Conservation (phyloP, 2,888 invertebrate species). For the Drosophila affinis region DNA sequence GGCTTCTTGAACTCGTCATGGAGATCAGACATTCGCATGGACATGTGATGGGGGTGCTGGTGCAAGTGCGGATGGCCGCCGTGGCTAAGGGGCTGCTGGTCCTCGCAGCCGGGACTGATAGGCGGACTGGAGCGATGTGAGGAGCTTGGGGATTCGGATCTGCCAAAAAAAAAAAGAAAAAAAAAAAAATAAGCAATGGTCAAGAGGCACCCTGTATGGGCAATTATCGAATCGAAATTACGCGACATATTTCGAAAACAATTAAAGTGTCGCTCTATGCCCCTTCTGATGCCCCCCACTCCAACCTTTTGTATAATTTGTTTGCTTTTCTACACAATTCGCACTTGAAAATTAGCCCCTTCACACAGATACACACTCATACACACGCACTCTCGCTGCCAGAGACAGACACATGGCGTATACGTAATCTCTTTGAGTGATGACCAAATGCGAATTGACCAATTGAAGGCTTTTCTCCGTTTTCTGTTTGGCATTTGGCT, state of each 20-base stretch:
- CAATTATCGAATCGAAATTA: constrained; percentile 43
- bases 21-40: constrained; percentile 85
- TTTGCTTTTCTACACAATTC: constrained; percentile 57
- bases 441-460: constrained; percentile 52
- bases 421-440: constrained; percentile 60
- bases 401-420: constrained; percentile 51
- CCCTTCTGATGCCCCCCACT: background rate
- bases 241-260: constrained; percentile 64
- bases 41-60: constrained; percentile 78
- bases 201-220: constrained; percentile 34
- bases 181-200: background rate
- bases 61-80: constrained; percentile 35
- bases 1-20: constrained; percentile 84
- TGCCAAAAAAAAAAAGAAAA: constrained; percentile 32
- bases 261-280: constrained; percentile 50
- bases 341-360: constrained; percentile 41
- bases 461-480: constrained; percentile 36
- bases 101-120: constrained; percentile 93
- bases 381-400: constrained; percentile 12
- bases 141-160: constrained; percentile 84
- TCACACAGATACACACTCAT: background rate
- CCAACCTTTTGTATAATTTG: constrained; percentile 60
- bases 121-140: constrained; percentile 91
- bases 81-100: constrained; percentile 83
- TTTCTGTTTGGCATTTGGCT: constrained; percentile 10